These are phyloP conservation scores for Xenops minutus DNA, from an alignment of 2,797 vertebrate genomes.

Conservation along the genomic window DNA sequence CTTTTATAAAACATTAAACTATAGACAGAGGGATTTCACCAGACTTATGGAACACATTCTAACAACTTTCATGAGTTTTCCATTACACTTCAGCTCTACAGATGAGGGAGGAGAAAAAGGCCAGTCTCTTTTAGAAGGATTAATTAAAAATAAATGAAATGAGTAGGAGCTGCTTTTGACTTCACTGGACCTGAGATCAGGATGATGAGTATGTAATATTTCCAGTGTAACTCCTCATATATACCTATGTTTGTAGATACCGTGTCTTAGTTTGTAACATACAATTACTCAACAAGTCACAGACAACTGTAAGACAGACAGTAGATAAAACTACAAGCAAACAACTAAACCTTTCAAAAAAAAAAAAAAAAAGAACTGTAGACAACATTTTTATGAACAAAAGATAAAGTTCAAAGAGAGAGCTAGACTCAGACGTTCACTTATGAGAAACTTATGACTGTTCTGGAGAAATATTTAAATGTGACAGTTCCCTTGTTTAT, in stretches of 20 bases:
- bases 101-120: accelerated
- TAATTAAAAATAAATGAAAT: background rate
- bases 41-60: background rate
- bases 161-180: background rate
- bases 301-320: background rate
- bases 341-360: background rate
- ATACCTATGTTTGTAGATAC: background rate
- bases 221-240: background rate
- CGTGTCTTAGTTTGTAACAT: background rate
- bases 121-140: background rate
- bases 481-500: slow-evolving; percentile 39
- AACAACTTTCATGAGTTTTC: background rate
- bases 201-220: background rate
- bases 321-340: background rate
- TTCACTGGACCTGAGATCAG: background rate
- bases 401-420: slow-evolving; percentile 53
- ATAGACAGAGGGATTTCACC: background rate
- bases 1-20: background rate
- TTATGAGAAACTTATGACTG: slow-evolving; percentile 35
- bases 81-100: background rate
- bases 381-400: background rate
- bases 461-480: slow-evolving; percentile 45
- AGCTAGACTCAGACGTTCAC: background rate
- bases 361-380: background rate
- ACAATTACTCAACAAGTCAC: background rate